These are phyloP conservation scores for Lordiphosa mommai DNA, from an alignment of 1,140 invertebrate genomes.

Conservation along the genomic window DNA sequence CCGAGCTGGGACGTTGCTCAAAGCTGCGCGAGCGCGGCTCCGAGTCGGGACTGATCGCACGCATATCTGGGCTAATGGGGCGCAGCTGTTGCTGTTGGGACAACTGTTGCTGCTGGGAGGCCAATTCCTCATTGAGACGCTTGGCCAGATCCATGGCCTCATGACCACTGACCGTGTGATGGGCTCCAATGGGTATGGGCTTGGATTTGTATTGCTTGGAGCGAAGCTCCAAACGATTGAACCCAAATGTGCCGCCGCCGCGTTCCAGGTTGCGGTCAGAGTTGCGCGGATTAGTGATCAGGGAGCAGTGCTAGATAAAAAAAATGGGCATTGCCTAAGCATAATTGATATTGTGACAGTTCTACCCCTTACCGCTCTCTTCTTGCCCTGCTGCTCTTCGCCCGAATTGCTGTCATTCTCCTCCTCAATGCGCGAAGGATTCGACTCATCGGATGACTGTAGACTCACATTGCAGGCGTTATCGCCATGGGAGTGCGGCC, in stretches of 20 bases:
- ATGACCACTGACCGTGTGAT: constrained; percentile 88
- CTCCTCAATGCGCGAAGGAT: constrained; percentile 85
- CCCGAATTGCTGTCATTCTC: constrained; percentile 81
- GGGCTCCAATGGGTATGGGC: constrained; percentile 85
- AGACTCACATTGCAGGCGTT: constrained; percentile 45
- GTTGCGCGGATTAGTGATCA: constrained; percentile 1
- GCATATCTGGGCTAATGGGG: constrained; percentile 79
- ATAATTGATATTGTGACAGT: no score
- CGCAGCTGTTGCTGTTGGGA: constrained; percentile 41
- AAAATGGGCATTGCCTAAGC: no score
- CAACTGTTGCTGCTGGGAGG: constrained; percentile 80
- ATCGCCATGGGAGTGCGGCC: constrained; percentile 93
- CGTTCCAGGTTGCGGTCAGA: constrained; percentile 1
- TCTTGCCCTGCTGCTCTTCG: constrained; percentile 50
- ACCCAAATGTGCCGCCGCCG: constrained; percentile 26
- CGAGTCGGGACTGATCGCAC: constrained; percentile 80
- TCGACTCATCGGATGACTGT: constrained; percentile 62
- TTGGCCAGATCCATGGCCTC: constrained; percentile 88
- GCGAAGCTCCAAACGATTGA: constrained; percentile 53
- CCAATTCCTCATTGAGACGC: constrained; percentile 85
- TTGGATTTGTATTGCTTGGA: constrained; percentile 80
- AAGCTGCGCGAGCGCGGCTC: constrained; percentile 84
- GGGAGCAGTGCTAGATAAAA: background rate
- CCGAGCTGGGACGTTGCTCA: constrained; percentile 81
- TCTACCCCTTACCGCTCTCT: constrained; percentile 19